These are phyloP conservation scores for Irena cyanogastra DNA, from an alignment of 2,113 vertebrate species.

Conservation along the genomic window DNA sequence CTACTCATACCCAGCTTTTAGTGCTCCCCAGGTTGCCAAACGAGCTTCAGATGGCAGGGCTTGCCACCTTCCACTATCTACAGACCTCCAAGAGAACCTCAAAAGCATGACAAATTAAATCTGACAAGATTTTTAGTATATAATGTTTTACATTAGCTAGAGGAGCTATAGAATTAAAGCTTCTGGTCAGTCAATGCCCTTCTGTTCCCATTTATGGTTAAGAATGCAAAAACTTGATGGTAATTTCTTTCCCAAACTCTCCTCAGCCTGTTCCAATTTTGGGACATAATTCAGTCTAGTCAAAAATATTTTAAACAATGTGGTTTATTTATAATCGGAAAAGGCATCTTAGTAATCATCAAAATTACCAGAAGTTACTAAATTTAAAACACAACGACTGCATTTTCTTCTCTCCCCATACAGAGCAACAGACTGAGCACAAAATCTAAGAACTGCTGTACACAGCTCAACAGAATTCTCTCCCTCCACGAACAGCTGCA, in stretches of 20 bases:
- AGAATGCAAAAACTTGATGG: conserved; percentile 33
- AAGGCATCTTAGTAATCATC: conserved; percentile 19
- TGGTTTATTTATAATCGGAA: conserved; percentile 40
- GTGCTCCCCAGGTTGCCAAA: neutral
- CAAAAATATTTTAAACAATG: conserved; percentile 54
- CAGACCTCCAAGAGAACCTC: neutral
- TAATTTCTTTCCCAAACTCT: conserved; percentile 54
- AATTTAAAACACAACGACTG: conserved; percentile 6
- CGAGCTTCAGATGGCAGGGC: accelerated
- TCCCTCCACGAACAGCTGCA: neutral
- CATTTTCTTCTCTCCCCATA: conserved; percentile 22
- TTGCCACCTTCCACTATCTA: neutral
- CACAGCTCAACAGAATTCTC: neutral
- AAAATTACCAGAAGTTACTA: conserved; percentile 41
- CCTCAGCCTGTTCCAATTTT: conserved; percentile 48
- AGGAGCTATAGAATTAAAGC: conserved; percentile 1
- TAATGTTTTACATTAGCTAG: neutral
- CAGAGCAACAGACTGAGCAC: neutral
- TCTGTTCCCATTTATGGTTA: conserved; percentile 62
- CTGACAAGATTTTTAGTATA: neutral
- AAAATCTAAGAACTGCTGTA: neutral
- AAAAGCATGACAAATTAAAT: neutral
- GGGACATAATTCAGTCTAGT: conserved; percentile 36
- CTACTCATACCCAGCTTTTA: neutral
- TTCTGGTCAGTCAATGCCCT: conserved; percentile 32